These are phyloP conservation scores for Strigamia crassipes DNA, from an alignment of 2,888 invertebrate species.

Conservation along the genomic window DNA sequence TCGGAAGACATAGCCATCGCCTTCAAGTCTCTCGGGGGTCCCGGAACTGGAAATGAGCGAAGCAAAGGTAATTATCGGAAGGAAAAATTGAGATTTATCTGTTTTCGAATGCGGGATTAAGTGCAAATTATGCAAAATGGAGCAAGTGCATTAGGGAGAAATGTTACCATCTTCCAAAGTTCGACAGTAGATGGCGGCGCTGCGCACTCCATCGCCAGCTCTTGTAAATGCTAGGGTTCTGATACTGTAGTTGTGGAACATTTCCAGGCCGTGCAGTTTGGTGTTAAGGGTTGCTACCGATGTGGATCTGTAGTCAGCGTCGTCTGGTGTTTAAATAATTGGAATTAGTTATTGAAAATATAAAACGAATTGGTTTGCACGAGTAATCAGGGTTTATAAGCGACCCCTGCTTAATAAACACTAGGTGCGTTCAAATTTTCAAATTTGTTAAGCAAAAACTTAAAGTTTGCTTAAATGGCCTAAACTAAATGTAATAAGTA, in stretches of 20 bases:
- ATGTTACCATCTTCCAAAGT: conserved; percentile 60
- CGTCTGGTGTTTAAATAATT: background rate
- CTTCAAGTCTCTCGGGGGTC: conserved; percentile 77
- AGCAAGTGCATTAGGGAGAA: background rate
- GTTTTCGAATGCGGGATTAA: background rate
- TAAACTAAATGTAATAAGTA: no score
- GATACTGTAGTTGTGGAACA: conserved; percentile 61
- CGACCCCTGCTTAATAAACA: no score
- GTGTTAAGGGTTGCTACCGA: conserved; percentile 52
- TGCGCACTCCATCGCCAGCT: conserved; percentile 61
- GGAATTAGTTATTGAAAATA: no score
- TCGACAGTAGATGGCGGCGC: conserved; percentile 57
- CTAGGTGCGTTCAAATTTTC: no score
- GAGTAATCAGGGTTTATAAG: no score
- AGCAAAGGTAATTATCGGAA: background rate
- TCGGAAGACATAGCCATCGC: conserved; percentile 75
- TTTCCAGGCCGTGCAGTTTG: conserved; percentile 57
- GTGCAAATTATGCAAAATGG: background rate
- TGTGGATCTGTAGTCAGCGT: background rate
- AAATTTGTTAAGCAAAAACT: no score
- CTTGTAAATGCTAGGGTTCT: conserved; percentile 60
- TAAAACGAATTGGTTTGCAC: no score
- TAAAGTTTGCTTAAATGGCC: no score
- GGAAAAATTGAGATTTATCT: background rate
- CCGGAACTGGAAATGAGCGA: conserved; percentile 67